Base-by-base conservation (phyloP, 1,140 invertebrate species). In the Drosophila sp. region DNA sequence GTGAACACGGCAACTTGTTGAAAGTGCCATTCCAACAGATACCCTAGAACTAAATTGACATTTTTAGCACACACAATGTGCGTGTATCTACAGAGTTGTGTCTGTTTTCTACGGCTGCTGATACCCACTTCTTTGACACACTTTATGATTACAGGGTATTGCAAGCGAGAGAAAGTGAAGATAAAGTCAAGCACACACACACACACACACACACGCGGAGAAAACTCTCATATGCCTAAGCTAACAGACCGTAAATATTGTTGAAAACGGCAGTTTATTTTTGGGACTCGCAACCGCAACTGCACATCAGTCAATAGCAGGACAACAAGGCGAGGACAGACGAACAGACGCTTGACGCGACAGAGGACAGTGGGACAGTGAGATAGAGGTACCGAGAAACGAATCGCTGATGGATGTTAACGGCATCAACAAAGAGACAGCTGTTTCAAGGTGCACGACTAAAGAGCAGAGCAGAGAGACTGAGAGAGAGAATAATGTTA, bases 231-330 rank as follows among this genome's bases (percentile, higher is more conserved):
- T 71, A 65, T 65, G 76, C 80, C 80, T 78, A 87, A 86, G 82
- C 82, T 72, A 87, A 87, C 82, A 87, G 75, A 86, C 82, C 78
- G 82, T 86, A 86, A 86, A 86, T 86, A 86, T 87, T 87, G 78
- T 87, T 76, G 62, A 87, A 81, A 86, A 81, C 63, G 72, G 75
- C 78, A 87, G 82, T 87, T 81, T 81, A 86, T 86, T 86, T 86
- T 87, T 82, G 75, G 82, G 57, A 50, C 54, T 43, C 32, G 8
- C 32, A 57, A 54, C 65, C 69, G 46, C 45, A 62, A 38, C 21
- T 64, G 64, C 76, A 76, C 74, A 80, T 86, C 72, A 79, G 81
- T 87, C 83, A 82, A 87, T 89, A 75, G 76, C 71, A 72, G 71
- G 36, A 62, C 64, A 71, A 36, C 34, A 25, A 14, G 27, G 18